phyloP scores from a whole-genome alignment of 2,113 vertebrate species.

The Otus sunia region DNA sequence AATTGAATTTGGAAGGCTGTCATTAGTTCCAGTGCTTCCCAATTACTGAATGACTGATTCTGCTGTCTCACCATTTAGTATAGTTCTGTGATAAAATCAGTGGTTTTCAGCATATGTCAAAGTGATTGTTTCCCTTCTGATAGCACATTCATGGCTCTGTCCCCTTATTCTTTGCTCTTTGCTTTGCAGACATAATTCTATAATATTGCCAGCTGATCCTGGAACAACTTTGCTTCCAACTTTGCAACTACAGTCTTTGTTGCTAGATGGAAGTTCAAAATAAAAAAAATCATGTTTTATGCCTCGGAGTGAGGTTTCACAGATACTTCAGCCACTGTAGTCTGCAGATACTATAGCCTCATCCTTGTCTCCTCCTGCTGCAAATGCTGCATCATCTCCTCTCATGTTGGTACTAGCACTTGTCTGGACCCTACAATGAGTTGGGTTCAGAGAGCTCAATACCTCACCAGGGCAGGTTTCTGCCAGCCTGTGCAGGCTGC shows the following conservation, averaged over 20 bases:
- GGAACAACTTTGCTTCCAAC: neutral
- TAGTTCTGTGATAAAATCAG: neutral
- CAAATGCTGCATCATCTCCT: neutral
- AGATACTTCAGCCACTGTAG: neutral
- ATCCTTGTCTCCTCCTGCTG: neutral
- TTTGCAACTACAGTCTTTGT: neutral
- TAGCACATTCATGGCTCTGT: neutral
- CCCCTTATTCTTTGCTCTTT: neutral
- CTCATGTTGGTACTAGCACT: neutral
- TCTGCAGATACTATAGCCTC: neutral
- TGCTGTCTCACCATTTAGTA: neutral
- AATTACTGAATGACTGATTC: neutral
- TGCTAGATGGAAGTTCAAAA: neutral
- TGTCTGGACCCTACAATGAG: rapidly evolving
- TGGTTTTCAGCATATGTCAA: neutral
- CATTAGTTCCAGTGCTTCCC: neutral
- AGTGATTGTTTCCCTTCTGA: neutral
- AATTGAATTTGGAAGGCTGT: neutral
- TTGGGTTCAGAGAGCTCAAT: neutral
- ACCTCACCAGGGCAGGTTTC: neutral
- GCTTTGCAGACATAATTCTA: neutral
- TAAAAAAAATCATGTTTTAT: neutral
- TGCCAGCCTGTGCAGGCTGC: neutral
- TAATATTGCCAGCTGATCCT: neutral
- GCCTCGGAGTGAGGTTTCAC: neutral